Conservation (phyloP, 30 jellyfish, hydroid and myxozoan genomes). For the Rhopilema esculentum region DNA sequence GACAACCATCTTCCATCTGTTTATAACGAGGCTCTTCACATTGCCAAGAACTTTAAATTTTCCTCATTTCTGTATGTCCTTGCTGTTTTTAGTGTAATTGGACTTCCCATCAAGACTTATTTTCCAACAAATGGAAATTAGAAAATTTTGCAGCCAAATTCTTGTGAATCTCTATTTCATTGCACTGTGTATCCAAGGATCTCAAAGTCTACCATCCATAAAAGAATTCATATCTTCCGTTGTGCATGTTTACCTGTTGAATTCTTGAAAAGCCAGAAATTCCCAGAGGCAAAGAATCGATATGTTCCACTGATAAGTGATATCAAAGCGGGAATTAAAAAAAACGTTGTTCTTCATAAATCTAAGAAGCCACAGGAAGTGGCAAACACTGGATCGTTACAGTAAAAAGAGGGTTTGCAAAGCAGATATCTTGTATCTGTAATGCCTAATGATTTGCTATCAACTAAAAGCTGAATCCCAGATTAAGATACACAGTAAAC, state of each 20-base stretch:
- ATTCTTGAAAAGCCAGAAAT: not conserved
- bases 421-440: too few species aligned
- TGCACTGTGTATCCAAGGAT: slow-evolving; percentile 26
- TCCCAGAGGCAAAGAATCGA: slow-evolving; percentile 31
- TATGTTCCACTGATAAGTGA: slow-evolving; percentile 55
- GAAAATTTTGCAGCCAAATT: not conserved
- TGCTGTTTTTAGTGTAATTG: slow-evolving; percentile 45
- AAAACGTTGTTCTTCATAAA: not conserved
- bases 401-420: too few species aligned
- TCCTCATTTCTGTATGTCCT: slow-evolving; percentile 46
- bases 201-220: not conserved
- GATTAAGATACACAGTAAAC: too few species aligned
- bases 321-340: not conserved
- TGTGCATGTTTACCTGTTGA: slow-evolving; percentile 53
- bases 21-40: slow-evolving; percentile 7
- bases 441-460: too few species aligned
- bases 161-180: slow-evolving; percentile 18
- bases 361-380: not conserved
- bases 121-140: slow-evolving; percentile 14
- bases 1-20: slow-evolving; percentile 13
- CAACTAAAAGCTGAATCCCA: too few species aligned
- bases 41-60: not conserved
- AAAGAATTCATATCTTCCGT: slow-evolving; percentile 40
- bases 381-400: not conserved
- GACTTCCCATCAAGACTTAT: slow-evolving; percentile 43